Conservation (phyloP, 53 echinoderm and acorn worm genomes). For the Arbacia lixula region DNA sequence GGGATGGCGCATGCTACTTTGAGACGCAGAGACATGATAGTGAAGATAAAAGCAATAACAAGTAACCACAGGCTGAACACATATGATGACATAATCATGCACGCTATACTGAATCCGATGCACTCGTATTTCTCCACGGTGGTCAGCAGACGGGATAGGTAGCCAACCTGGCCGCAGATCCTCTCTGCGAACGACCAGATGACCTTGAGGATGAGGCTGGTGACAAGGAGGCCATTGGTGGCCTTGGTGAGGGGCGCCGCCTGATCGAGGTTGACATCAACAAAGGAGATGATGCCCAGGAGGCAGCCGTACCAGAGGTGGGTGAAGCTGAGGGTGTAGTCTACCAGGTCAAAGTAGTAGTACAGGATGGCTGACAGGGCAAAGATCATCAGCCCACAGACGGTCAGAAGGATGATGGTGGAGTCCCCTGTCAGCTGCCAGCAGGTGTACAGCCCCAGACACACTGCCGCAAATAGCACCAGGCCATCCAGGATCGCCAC, state of each 20-base stretch:
- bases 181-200: slow-evolving; percentile 79
- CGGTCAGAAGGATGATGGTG: slow-evolving; percentile 76
- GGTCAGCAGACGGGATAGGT: slow-evolving; percentile 73
- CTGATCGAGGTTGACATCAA: slow-evolving; percentile 29
- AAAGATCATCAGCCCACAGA: slow-evolving; percentile 79
- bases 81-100: slow-evolving; percentile 69
- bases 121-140: slow-evolving; percentile 85
- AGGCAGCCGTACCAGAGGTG: slow-evolving; percentile 96
- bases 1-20: slow-evolving; percentile 82
- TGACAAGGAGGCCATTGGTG: slow-evolving; percentile 73
- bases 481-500: slow-evolving; percentile 72
- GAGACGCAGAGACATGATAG: slow-evolving; percentile 75
- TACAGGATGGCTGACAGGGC: slow-evolving; percentile 92
- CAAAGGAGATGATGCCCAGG: slow-evolving; percentile 85
- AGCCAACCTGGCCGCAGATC: slow-evolving; percentile 67
- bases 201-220: slow-evolving; percentile 75
- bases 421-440: slow-evolving; percentile 78
- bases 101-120: slow-evolving; percentile 87
- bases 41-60: slow-evolving; percentile 74
- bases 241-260: slow-evolving; percentile 62
- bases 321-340: slow-evolving; percentile 78
- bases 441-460: slow-evolving; percentile 83
- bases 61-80: slow-evolving; percentile 83
- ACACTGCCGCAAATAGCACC: slow-evolving; percentile 78
- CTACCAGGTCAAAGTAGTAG: slow-evolving; percentile 80